Evolutionary conservation across 2,113 vertebrate genomes (phyloP).

Genomic region (Sinosuthora webbiana): DNA sequence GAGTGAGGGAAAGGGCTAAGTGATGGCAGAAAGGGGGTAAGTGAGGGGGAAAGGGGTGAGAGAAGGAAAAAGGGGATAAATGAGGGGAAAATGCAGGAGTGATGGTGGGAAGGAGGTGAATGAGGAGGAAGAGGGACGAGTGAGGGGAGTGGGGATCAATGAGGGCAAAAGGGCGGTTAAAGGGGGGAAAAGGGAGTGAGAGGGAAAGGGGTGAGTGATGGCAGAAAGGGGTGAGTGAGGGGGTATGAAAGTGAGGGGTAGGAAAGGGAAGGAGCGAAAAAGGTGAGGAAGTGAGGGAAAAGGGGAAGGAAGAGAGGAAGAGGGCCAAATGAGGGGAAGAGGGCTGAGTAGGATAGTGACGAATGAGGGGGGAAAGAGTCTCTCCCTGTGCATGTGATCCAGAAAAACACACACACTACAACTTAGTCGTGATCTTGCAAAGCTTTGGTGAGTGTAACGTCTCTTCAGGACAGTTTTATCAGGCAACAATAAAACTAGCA

Average conservation of each 20-base stretch:
- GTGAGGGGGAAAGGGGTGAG: not conserved
- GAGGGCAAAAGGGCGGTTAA: not conserved
- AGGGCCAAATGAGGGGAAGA: not conserved
- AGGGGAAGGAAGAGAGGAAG: not conserved
- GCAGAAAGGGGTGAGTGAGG: not conserved
- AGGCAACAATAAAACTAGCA: not conserved
- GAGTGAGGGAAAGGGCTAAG: not conserved
- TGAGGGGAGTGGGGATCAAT: not conserved
- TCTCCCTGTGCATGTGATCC: not conserved
- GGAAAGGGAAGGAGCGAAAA: not conserved
- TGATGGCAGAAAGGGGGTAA: not conserved
- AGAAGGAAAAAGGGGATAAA: not conserved
- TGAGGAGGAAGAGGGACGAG: not conserved
- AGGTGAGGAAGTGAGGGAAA: not conserved
- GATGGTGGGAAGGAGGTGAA: not conserved
- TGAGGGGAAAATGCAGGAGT: not conserved
- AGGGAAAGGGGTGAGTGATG: not conserved
- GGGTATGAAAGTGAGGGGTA: no score
- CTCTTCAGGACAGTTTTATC: not conserved
- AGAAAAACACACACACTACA: not conserved
- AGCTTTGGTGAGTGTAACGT: rapidly evolving
- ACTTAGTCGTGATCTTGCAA: no score
- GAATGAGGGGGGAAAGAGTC: not conserved
- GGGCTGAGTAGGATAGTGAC: not conserved
- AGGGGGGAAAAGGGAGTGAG: not conserved